Evolutionary conservation across 2,113 vertebrate species (phyloP), one percentile per base, ranked within the genome.

Genomic region (Pachyramphus minor): DNA sequence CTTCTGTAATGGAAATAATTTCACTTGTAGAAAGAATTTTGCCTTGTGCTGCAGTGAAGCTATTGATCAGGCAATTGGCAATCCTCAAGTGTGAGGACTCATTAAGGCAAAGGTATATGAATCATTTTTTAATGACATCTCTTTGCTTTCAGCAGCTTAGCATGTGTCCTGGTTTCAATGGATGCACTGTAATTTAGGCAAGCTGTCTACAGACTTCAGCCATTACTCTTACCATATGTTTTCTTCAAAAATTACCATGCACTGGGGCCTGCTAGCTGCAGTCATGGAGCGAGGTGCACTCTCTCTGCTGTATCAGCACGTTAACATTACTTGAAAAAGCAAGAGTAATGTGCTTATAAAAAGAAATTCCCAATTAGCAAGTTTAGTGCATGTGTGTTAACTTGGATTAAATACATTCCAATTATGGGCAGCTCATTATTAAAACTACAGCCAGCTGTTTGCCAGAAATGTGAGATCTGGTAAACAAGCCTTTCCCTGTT

Each of bases 71-170:
- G 96, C 97, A 97, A 98, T 84, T 97, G 97, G 95, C 96, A 98
- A 96, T 97, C 95, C 97, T 97, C 90, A 87, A 97, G 97, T 96
- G 97, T 91, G 95, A 98, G 95, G 94, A 78, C 96, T 98, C 98
- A 97, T 98, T 98, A 98, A 96, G 87, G 94, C 84, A 87, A 96
- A 98, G 96, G 97, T 96, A 88, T 95, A 98, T 98, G 97, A 97
- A 98, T 98, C 98, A 98, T 98, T 97, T 98, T 97, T 98, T 97
- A 97, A 98, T 97, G 97, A 97, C 97, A 97, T 95, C 92, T 97
- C 97, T 97, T 97, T 95, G 95, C 97, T 98, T 98, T 96, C 96
- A 96, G 98, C 97, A 80, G 97, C 97, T 97, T 98, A 98, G 97
- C 97, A 85, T 94, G 98, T 97, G 96, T 96, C 95, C 96, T 96